Base-by-base conservation (phyloP, 1,140 invertebrate species). In the Samia ricini region DNA sequence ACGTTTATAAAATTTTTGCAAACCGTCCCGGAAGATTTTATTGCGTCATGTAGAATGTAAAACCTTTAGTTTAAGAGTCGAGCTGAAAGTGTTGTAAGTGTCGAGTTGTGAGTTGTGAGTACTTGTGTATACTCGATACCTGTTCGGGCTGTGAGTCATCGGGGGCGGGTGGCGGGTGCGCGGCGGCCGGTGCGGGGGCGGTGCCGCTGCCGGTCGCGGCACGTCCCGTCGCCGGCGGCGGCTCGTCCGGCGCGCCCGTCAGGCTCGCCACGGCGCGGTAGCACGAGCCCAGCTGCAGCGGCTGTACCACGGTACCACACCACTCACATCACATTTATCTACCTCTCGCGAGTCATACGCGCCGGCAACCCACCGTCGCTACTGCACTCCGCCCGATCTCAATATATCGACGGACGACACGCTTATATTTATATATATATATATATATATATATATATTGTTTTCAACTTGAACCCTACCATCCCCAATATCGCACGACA, bases 191-290 rank as follows among this genome's bases (percentile, higher is more conserved):
- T 63, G 60, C 48, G 26, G 56, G 57, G 55, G 63, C 52, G 8
- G 66, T 18, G 4, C 67, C 33, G 56, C 26, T 36, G 56, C 42
- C 42, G 36, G 23, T 19, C 36, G 51, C 58, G 60, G 63, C 29
- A 63, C 8, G 65, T 68, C 21, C 54, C 49, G 55, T 56, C 36
- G 33, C 68, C 62, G 67, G 64, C 54, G 63, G n/a, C 26, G 51
- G 49, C 42, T 23, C 29, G 52, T 54, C 60, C 64, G 60, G 21
- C 15, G 49, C 69, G 68, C 74, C 75, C 56, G 75, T 74, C 21
- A 81, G 70, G 64, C 80, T 79, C 36, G 74, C 68, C 70, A 85
- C 83, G 51, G 83, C 77, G 67, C 76, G 73, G 77, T 83, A 85
- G 58, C 74, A 60, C 66, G 75, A 79, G 58, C 66, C 71, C 77